These are phyloP conservation scores for Bostrychus sinensis DNA, from an alignment of 2,113 vertebrate genomes.

Conservation along the genomic window DNA sequence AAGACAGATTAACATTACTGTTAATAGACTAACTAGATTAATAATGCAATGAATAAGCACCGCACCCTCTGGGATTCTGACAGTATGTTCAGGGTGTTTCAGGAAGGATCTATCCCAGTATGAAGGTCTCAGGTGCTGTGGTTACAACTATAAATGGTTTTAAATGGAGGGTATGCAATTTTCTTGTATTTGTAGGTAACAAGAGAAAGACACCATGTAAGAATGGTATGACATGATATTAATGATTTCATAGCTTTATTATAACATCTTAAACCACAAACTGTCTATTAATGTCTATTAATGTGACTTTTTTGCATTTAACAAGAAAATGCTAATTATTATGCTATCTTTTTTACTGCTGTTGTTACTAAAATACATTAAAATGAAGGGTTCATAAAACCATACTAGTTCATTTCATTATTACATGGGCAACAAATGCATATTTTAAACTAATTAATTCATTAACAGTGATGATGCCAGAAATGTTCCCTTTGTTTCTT, in stretches of 20 bases:
- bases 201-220: neutral
- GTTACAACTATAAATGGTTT: neutral
- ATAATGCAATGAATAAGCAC: too few species aligned
- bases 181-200: slow-evolving; percentile 1
- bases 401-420: neutral
- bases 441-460: neutral
- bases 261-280: neutral
- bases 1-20: too few species aligned
- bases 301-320: neutral
- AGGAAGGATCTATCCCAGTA: too few species aligned
- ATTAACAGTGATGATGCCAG: too few species aligned
- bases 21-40: too few species aligned
- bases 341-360: neutral
- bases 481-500: too few species aligned
- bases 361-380: neutral
- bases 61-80: too few species aligned
- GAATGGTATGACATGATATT: neutral
- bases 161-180: neutral
- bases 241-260: neutral
- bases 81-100: too few species aligned
- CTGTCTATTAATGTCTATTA: neutral
- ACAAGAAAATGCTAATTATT: neutral
- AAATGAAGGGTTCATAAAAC: neutral
- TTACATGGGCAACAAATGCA: too few species aligned
- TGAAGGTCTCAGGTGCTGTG: too few species aligned